Evolutionary conservation across 1,140 invertebrate species (phyloP).

Genomic region (Brachionus sp.): DNA sequence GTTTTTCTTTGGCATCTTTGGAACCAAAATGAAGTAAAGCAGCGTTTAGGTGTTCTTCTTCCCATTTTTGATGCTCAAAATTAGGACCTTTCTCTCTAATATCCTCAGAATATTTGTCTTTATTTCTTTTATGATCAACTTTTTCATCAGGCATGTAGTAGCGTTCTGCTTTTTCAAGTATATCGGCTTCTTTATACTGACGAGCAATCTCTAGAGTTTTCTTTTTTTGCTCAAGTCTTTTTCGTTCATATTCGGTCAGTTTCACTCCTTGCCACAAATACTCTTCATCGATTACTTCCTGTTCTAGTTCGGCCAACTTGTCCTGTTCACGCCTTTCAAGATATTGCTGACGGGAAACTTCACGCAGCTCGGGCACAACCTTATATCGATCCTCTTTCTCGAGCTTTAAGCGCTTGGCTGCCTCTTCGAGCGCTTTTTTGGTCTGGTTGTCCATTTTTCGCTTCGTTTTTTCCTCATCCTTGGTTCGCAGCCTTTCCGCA

Average conservation of each 20-base stretch:
- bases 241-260: constrained; percentile 79
- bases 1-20: constrained; percentile 70
- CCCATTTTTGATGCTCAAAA: constrained; percentile 95
- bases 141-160: constrained; percentile 85
- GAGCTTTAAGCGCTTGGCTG: constrained; percentile 81
- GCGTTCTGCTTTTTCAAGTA: constrained; percentile 82
- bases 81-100: constrained; percentile 77
- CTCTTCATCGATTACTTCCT: constrained; percentile 91
- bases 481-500: constrained; percentile 76
- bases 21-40: constrained; percentile 88
- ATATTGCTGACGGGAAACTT: constrained; percentile 88
- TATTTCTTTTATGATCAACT: constrained; percentile 58
- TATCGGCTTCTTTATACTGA: constrained; percentile 87
- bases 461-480: constrained; percentile 81
- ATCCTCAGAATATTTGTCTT: constrained; percentile 77
- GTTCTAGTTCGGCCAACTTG: constrained; percentile 90
- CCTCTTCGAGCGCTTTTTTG: constrained; percentile 82
- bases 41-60: constrained; percentile 91
- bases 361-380: constrained; percentile 64
- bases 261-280: constrained; percentile 83
- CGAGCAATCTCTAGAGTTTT: constrained; percentile 82
- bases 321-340: constrained; percentile 90
- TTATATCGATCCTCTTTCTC: constrained; percentile 50
- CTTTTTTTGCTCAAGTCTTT: constrained; percentile 83
- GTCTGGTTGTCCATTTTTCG: constrained; percentile 67